Evolutionary conservation across 2,888 invertebrate species (phyloP), one percentile per base, ranked within the genome.

Genomic region (Caenorhabditis sp.): DNA sequence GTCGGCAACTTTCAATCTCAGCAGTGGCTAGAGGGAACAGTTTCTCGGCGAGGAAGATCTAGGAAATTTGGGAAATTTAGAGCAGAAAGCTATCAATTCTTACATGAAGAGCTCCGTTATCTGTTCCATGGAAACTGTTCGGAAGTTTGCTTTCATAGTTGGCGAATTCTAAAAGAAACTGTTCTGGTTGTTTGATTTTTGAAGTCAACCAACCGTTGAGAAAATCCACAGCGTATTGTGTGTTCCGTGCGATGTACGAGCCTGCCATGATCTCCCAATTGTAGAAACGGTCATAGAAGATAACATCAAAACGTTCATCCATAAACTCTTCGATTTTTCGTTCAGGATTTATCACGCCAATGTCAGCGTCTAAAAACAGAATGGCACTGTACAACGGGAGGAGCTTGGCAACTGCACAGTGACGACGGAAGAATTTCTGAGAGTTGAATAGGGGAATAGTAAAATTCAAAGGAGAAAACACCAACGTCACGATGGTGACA

Each of bases 31-130:
- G 32, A 3, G 82, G 77, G 20, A 83, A 83, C 20, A 83, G 8
- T 13, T 60, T 65, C 67, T 82, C 68, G n/a, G 78, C 80, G 0
- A 85, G 44, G 50, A 69, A 82, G 0, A 80, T 74, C 81, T 85
- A 61, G 11, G n/a, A 9, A 18, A 18, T 3, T 18, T 26, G 13
- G 13, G 18, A 60, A 32, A 32, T 6, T 4, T 32, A 32, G 20
- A n/a, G n/a, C n/a, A n/a, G n/a, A n/a, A n/a, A n/a, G n/a, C n/a
- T n/a, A n/a, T 8, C n/a, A n/a, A n/a, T 50, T 15, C 53, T 37
- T 40, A 86, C 84, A 67, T 86, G 83, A 26, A 86, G 35, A 6
- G 82, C 86, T 53, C 84, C 86, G 47, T 86, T 86, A 47, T 86
- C 86, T 0, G 86, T 83, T 24, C 84, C 86, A 68, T 84, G 84